These are phyloP conservation scores for Calidris pugnax DNA, from an alignment of 2,113 vertebrate genomes.

Conservation along the genomic window DNA sequence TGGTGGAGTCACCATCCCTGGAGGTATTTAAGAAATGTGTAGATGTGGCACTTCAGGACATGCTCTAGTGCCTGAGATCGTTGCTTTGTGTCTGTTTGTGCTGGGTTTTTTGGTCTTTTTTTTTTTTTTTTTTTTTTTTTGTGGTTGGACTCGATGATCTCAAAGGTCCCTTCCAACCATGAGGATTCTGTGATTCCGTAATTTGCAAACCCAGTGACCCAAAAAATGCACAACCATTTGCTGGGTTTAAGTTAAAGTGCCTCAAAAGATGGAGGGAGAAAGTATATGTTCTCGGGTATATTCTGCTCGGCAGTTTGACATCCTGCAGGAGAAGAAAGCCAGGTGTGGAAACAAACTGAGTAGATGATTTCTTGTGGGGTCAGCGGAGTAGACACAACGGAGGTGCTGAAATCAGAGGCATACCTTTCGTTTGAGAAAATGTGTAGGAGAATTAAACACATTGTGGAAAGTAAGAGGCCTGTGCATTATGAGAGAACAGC, in stretches of 20 bases:
- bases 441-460: not conserved
- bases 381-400: not conserved
- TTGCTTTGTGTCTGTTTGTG: too few species aligned
- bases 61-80: too few species aligned
- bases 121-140: too few species aligned
- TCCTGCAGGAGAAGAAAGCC: constrained; percentile 42
- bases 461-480: not conserved
- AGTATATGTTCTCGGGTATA: not conserved
- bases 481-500: not conserved
- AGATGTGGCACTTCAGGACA: too few species aligned
- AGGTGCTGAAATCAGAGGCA: constrained; percentile 44
- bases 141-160: too few species aligned
- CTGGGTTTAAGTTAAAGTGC: not conserved
- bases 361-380: not conserved
- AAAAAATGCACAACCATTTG: not conserved
- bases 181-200: too few species aligned
- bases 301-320: not conserved
- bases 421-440: constrained; percentile 26
- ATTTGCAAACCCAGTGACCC: not conserved
- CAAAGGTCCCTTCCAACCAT: too few species aligned
- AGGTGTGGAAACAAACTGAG: constrained; percentile 15
- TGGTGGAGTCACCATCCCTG: too few species aligned
- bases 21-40: too few species aligned
- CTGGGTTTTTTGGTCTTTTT: too few species aligned
- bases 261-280: not conserved